phyloP scores from a whole-genome alignment of 2,113 vertebrate genomes.

The Onychostruthus taczanowskii region DNA sequence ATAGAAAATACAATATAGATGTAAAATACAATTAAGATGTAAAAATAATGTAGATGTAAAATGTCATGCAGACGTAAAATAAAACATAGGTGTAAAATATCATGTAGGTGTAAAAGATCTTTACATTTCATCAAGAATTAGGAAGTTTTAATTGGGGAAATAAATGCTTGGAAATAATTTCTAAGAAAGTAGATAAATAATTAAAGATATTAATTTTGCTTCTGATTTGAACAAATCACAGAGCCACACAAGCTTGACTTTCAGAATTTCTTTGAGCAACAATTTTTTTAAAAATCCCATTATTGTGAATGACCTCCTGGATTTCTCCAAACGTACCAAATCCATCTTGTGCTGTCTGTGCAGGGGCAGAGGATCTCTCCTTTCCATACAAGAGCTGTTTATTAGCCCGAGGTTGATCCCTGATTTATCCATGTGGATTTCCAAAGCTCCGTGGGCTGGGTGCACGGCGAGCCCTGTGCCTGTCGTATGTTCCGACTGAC shows the following conservation, averaged over 20 bases:
- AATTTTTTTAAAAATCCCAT: background rate
- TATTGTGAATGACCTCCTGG: background rate
- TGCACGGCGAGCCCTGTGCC: constrained; percentile 39
- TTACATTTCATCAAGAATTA: background rate
- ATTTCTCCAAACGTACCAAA: background rate
- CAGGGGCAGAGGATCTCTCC: background rate
- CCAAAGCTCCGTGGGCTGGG: background rate
- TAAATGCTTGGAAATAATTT: background rate
- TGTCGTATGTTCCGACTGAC: constrained; percentile 77
- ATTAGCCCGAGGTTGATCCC: constrained; percentile 39
- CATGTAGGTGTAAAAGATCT: background rate
- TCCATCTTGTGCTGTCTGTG: background rate
- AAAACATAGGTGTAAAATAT: background rate
- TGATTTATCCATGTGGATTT: constrained; percentile 65
- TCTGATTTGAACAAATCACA: background rate
- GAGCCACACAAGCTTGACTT: fast-evolving
- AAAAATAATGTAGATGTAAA: background rate
- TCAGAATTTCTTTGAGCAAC: background rate
- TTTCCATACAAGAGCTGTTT: constrained; percentile 11
- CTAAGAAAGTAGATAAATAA: background rate
- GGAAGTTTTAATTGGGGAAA: background rate
- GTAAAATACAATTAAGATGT: background rate
- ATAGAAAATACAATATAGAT: background rate
- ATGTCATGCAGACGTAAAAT: background rate
- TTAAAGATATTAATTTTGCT: fast-evolving